These are phyloP conservation scores for Champsocephalus esox DNA, from an alignment of 2,797 vertebrate genomes.

Conservation along the genomic window DNA sequence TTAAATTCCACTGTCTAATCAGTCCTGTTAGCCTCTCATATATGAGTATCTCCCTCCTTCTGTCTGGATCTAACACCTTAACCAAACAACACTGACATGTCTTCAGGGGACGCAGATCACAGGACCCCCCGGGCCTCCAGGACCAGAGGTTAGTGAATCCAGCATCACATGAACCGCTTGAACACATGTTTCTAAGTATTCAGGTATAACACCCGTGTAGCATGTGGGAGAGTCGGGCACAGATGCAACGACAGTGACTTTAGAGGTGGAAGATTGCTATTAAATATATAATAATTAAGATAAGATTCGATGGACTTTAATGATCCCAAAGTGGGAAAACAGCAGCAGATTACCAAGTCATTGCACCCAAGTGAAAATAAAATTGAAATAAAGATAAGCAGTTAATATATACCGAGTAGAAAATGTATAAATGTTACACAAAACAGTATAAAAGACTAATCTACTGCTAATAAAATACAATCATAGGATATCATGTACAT, in stretches of 20 bases:
- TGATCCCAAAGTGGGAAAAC: no score
- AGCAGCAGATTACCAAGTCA: no score
- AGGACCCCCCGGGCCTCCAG: constrained; percentile 79
- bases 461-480: no score
- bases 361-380: no score
- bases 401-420: no score
- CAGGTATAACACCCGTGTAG: background rate
- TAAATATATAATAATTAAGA: background rate
- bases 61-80: background rate
- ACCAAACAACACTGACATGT: constrained; percentile 5
- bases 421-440: no score
- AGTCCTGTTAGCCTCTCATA: background rate
- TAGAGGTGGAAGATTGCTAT: background rate
- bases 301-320: no score
- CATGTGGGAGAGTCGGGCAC: background rate
- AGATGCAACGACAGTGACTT: background rate
- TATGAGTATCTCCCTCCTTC: background rate
- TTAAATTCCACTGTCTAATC: background rate
- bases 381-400: no score
- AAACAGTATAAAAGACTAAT: no score
- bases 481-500: no score
- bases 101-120: constrained; percentile 79
- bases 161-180: background rate
- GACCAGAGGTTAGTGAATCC: constrained; percentile 75
- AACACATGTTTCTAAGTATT: constrained; percentile 20